A percentile compares a stretch with the other conserved stretches of the same genome.
phyloP scores from a whole-genome alignment of 2,888 invertebrate genomes.

The Cantharis flavilabris region DNA sequence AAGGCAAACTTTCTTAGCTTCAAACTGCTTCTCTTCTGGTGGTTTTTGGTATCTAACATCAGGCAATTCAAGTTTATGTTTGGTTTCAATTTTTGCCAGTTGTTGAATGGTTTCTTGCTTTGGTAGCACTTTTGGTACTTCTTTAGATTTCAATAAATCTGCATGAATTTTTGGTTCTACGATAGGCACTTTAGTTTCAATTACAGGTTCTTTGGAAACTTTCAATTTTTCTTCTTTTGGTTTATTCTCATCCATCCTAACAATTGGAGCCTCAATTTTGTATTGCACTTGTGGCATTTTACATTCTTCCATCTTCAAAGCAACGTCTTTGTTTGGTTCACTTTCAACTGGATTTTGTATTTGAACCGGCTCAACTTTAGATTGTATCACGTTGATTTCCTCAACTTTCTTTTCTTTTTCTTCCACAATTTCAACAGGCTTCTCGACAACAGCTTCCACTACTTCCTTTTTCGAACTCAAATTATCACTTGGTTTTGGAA shows the following conservation, averaged over 20 bases:
- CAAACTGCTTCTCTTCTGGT: constrained; percentile 39
- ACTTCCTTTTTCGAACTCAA: background rate
- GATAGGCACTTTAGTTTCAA: constrained; percentile 7
- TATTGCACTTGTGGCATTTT: background rate
- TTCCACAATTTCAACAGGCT: background rate
- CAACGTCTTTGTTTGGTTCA: background rate
- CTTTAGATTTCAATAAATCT: constrained; percentile 53
- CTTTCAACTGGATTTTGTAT: background rate
- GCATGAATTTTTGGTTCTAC: constrained; percentile 51
- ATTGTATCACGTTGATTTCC: background rate
- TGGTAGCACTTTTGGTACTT: constrained; percentile 55
- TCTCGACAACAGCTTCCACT: background rate
- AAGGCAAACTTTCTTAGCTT: constrained; percentile 44
- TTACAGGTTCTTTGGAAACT: constrained; percentile 3
- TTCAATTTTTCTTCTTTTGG: constrained; percentile 19
- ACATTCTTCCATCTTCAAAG: background rate
- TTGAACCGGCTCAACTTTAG: background rate
- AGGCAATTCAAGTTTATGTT: constrained; percentile 38
- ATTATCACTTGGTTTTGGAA: background rate
- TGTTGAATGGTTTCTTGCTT: constrained; percentile 47
- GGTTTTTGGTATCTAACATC: constrained; percentile 41
- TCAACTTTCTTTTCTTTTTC: background rate
- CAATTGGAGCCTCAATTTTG: background rate
- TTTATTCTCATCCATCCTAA: constrained; percentile 16
- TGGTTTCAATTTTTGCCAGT: constrained; percentile 53